Conservation (phyloP, 53 echinoderm and acorn worm genomes). For the Antedon mediterranea region DNA sequence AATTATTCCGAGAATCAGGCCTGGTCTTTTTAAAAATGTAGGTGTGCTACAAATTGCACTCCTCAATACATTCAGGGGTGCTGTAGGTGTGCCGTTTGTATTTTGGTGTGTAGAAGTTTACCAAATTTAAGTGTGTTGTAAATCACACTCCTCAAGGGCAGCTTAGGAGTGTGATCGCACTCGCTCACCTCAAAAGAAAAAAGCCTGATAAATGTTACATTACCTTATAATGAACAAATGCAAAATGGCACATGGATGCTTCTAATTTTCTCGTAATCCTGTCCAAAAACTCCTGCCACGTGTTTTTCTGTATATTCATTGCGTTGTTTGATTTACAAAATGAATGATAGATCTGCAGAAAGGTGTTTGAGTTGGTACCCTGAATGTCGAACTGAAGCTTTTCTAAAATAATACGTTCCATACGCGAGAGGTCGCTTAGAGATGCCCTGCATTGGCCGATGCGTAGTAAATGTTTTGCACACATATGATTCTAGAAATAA, state of each 20-base stretch:
- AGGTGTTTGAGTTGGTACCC: constrained; percentile 53
- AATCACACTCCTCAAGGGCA: no score
- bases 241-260: constrained; percentile 72
- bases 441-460: constrained; percentile 90
- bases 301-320: constrained; percentile 25
- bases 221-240: constrained; percentile 68
- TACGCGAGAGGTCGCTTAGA: constrained; percentile 51
- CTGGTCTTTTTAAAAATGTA: no score
- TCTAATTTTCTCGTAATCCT: constrained; percentile 55
- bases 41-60: no score
- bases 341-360: constrained; percentile 71
- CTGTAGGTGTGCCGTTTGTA: no score
- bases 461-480: constrained; percentile 55
- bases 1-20: no score
- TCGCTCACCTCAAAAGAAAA: no score
- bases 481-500: constrained; percentile 24
- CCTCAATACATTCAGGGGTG: no score
- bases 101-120: no score
- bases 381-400: constrained; percentile 56
- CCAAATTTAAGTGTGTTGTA: no score
- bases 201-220: neutral
- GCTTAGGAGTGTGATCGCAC: no score
- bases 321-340: constrained; percentile 50
- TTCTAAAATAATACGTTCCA: constrained; percentile 67
- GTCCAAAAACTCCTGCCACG: constrained; percentile 36